Conservation (phyloP, 2,888 invertebrate species). For the Phasia obesa region DNA sequence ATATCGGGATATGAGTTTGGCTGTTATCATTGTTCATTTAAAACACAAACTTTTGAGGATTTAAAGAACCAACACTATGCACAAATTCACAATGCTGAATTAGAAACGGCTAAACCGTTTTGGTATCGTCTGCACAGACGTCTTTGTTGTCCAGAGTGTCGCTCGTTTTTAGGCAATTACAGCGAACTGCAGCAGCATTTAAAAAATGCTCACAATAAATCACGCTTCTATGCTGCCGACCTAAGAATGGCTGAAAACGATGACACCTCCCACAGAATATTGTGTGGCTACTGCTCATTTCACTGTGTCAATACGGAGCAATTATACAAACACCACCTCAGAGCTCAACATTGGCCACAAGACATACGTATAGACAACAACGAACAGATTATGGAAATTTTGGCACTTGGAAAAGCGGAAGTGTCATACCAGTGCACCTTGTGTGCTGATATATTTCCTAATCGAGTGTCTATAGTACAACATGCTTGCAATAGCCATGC, state of each 20-base stretch:
- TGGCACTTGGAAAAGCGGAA: slow-evolving; percentile 70
- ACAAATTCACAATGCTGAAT: slow-evolving; percentile 50
- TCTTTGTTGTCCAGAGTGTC: slow-evolving; percentile 77
- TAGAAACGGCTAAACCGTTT: slow-evolving; percentile 74
- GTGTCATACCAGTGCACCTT: slow-evolving; percentile 77
- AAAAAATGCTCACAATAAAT: slow-evolving; percentile 74
- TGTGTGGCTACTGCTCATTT: slow-evolving; percentile 76
- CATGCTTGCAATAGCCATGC: slow-evolving; percentile 74
- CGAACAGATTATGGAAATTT: slow-evolving; percentile 69
- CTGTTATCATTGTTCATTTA: slow-evolving; percentile 76
- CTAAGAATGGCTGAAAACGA: slow-evolving; percentile 55
- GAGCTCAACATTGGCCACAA: slow-evolving; percentile 73
- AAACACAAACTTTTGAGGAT: slow-evolving; percentile 66
- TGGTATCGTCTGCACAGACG: slow-evolving; percentile 75
- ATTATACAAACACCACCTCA: slow-evolving; percentile 73
- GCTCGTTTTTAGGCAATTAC: slow-evolving; percentile 72
- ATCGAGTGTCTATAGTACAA: slow-evolving; percentile 73
- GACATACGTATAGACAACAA: slow-evolving; percentile 72
- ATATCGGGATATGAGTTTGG: slow-evolving; percentile 71
- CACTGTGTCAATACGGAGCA: slow-evolving; percentile 57
- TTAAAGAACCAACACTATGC: slow-evolving; percentile 75
- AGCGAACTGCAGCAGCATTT: slow-evolving; percentile 74
- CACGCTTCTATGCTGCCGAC: slow-evolving; percentile 80
- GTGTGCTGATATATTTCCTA: slow-evolving; percentile 76
- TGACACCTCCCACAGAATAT: slow-evolving; percentile 45